Evolutionary conservation across 37 sponge, comb jelly and placozoan species (phyloP), one percentile per base, ranked within the genome.

Genomic region (Corticium candelabrum): DNA sequence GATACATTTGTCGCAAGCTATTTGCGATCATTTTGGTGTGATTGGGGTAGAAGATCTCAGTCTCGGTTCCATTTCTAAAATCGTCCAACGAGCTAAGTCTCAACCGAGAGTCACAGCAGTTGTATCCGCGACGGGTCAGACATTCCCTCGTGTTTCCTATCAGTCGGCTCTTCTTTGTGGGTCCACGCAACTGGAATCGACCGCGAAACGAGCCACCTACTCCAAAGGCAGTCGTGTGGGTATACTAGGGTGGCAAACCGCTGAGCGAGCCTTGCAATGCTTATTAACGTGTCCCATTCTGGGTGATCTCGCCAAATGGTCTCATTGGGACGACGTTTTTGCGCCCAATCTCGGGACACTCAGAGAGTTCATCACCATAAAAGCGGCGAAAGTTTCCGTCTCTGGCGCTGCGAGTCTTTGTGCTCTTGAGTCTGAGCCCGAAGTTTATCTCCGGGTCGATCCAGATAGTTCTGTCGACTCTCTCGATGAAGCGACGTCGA

Each of bases 261-360:
- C n/a, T n/a, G n/a, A n/a, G n/a, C n/a, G n/a, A n/a, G 84, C 88
- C n/a, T 15, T 84, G 1, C 1, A n/a, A 0, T 80, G 78, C 67
- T 80, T 87, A 2, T 2, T 1, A 7, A 35, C 2, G 3, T 82
- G 83, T 41, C 88, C 88, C 37, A 68, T 83, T 0, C 84, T 87
- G 0, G 84, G 78, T 1, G 88, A 87, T 35, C 74, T 87, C 1
- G 38, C 56, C 2, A 37, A 75, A 29, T 87, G 88, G 88, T 79
- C 81, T 36, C 84, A 87, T 38, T 87, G 88, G 88, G 81, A 83
- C 40, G 43, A 79, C 4, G 81, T 87, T 37, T 87, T 41, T 67
- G 75, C 68, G 34, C 84, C 84, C 35, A 67, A 74, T 43, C 73
- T 40, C 41, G 88, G 88, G 2, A n/a, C 35, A 0, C 71, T 87